phyloP scores from a whole-genome alignment of 2,888 invertebrate species.

The Cerastoderma edule region DNA sequence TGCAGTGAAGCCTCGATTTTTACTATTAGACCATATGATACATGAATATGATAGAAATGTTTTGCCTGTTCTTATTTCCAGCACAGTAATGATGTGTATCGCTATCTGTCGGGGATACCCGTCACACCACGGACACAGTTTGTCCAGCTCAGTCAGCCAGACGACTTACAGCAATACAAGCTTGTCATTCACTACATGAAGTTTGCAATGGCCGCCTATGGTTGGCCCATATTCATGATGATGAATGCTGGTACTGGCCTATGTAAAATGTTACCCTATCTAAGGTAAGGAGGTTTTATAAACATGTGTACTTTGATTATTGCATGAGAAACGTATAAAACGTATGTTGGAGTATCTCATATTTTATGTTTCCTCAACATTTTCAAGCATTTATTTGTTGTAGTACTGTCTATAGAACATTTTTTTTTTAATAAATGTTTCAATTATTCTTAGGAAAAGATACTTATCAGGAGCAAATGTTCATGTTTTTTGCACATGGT shows the following conservation, averaged over 20 bases:
- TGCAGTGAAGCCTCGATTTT: too few species aligned
- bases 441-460: too few species aligned
- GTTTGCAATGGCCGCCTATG: conserved; percentile 93
- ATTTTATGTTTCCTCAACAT: too few species aligned
- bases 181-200: conserved; percentile 90
- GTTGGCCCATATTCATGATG: conserved; percentile 94
- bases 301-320: too few species aligned
- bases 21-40: background rate
- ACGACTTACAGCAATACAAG: conserved; percentile 81
- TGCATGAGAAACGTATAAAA: too few species aligned
- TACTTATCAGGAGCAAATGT: too few species aligned
- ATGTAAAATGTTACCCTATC: conserved; percentile 89
- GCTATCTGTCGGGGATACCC: conserved; percentile 93
- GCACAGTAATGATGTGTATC: conserved; percentile 90
- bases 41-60: background rate
- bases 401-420: too few species aligned
- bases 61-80: conserved; percentile 4
- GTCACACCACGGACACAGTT: conserved; percentile 92
- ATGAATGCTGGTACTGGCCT: conserved; percentile 89
- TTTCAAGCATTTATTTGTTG: too few species aligned
- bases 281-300: too few species aligned
- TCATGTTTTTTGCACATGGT: too few species aligned
- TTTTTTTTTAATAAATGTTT: too few species aligned
- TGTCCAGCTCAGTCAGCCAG: conserved; percentile 90
- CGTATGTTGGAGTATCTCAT: too few species aligned